Percentiles rank a stretch among this genome's conserved stretches.
Evolutionary conservation across 1,140 invertebrate species (phyloP).

Genomic region (Cyclargus thomasi): DNA sequence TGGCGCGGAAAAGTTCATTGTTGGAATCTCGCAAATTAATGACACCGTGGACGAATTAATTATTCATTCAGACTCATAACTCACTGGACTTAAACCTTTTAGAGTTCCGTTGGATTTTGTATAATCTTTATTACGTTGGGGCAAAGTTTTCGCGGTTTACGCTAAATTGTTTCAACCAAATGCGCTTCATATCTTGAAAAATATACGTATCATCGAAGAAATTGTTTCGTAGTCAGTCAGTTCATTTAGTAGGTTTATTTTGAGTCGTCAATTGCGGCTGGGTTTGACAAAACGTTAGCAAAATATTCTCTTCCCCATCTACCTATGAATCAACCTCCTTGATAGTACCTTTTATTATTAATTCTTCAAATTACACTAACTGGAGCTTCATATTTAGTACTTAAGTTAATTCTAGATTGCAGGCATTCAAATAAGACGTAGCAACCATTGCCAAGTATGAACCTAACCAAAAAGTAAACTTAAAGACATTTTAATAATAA

Average conservation of each 20-base stretch:
- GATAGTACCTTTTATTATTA: too few relatives aligned
- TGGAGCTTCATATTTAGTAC: not conserved
- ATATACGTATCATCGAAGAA: too few relatives aligned
- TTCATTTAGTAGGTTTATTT: too few relatives aligned
- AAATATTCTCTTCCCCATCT: too few relatives aligned
- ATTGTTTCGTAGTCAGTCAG: too few relatives aligned
- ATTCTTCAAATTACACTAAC: too few relatives aligned
- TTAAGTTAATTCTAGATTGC: not conserved
- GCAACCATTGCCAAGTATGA: not conserved
- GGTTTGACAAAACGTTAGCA: too few relatives aligned
- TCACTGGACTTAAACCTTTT: not conserved
- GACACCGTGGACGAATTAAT: not conserved
- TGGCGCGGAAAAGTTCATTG: not conserved
- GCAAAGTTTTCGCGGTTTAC: not conserved
- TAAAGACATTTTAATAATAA: not conserved
- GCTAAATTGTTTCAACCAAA: not conserved
- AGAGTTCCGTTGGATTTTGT: not conserved
- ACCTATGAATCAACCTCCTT: too few relatives aligned
- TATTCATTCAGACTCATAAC: not conserved
- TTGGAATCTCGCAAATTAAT: not conserved
- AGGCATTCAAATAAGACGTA: not conserved
- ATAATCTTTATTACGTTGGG: not conserved
- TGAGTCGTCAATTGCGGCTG: too few relatives aligned
- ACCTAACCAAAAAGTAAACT: constrained; percentile 7
- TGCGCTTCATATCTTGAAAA: too few relatives aligned